Evolutionary conservation across 1,140 invertebrate genomes (phyloP), one percentile per base, ranked within the genome.

Genomic region (Lepidurus couesii): DNA sequence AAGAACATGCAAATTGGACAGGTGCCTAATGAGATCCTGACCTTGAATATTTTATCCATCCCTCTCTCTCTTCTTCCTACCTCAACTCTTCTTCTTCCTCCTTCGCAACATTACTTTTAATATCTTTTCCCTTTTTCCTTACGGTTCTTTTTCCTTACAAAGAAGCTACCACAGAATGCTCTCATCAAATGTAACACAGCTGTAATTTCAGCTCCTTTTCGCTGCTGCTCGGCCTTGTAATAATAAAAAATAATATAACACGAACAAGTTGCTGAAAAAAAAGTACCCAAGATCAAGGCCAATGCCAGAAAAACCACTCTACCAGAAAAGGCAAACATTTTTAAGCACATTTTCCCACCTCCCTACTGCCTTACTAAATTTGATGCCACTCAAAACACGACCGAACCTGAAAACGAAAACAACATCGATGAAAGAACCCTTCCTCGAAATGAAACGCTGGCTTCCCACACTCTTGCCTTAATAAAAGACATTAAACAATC

Each of bases 21-120:
- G 53, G 53, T 65, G 53, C 53, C 53, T 65, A 65, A 65, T 65
- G 53, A 65, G 53, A 65, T 21, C 53, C 53, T 65, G 53, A 65
- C 53, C 53, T 65, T 65, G 53, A 65, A 65, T 65, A 9, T 65
- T 21, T 65, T 34, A 34, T 4, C 34, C 34, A 34, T 47, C 53
- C 53, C 21, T 13, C 13, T 65, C 53, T 16, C 13, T 65, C 53
- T 1, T 65, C 47, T 65, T 65, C 47, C 47, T 65, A n/a, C 21
- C 47, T 13, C 21, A n/a, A 13, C 47, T 21, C 21, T 65, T 21
- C 53, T 65, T 16, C 13, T 65, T 13, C 53, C 21, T 16, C 53
- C 9, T 21, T 7, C 13, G 53, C 21, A 13, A 1, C 53, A 65
- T n/a, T 65, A 65, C 16, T 21, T 65, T 21, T 65, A n/a, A n/a